Evolutionary conservation across 2,113 vertebrate species (phyloP), one percentile per base, ranked within the genome.

Genomic region (Gobiocypris rarus): DNA sequence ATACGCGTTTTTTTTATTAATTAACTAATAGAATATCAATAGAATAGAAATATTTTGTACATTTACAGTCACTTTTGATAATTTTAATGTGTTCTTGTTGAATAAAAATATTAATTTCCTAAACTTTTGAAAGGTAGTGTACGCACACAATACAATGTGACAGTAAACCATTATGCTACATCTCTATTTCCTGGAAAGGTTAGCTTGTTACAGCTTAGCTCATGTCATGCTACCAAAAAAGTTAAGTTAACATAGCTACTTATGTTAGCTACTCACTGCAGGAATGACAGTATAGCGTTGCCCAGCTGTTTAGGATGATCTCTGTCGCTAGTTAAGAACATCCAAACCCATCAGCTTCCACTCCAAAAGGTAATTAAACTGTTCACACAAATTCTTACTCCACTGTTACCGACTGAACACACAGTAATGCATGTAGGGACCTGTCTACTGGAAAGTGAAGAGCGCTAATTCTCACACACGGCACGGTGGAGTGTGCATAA

Each of bases 231-330:
- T 22, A 22, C 4, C 19, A 38, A 45, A 67, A 19, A 73, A 45
- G 9, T 11, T 69, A 41, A 22, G 34, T 41, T 69, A 69, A 41
- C 65, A 41, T 41, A 69, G 31, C 65, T 38, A 41, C 65, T 69
- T 69, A 19, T 38, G 22, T 69, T 69, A 73, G 69, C n/a, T 45
- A 26, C 38, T 73, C 69, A 41, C 65, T 41, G 65, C 17, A 41
- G 65, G 31, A 69, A 45, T 45, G n/a, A 45, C 11, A 73, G 41
- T 45, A 48, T 24, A 73, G 69, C 3, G n/a, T 15, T 45, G 69
- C 38, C 69, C 69, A 73, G 63, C 79, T 85, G 80, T 80, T 83
- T 86, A 86, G 84, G 87, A 59, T 59, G 11, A 45, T 17, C 22
- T 17, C 81, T 48, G 19, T 28, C 17, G 2, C 52, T 45, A 85